Conservation (phyloP, 2,797 vertebrate genomes). For the Adrianichthys oophorus region DNA sequence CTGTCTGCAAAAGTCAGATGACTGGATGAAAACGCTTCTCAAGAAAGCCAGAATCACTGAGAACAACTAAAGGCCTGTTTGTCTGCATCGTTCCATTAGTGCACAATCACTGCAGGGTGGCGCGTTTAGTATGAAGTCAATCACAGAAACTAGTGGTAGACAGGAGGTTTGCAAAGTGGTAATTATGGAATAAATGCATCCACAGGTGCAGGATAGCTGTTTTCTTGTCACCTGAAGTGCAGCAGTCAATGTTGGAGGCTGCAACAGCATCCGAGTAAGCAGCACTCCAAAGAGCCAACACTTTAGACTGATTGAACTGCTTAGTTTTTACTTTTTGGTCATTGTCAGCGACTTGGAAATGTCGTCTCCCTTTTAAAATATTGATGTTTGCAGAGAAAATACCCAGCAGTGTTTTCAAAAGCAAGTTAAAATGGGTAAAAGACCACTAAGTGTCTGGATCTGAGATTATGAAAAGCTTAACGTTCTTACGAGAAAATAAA, state of each 20-base stretch:
- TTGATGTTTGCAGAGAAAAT: neutral
- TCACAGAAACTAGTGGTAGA: conserved; percentile 6
- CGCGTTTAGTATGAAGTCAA: conserved; percentile 14
- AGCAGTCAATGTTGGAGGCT: conserved; percentile 2
- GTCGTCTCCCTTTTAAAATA: conserved; percentile 5
- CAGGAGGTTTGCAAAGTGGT: conserved; percentile 5
- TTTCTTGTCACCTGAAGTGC: conserved; percentile 6
- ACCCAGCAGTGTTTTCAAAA: neutral
- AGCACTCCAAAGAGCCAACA: conserved; percentile 3
- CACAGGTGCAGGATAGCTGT: conserved; percentile 2
- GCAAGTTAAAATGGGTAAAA: neutral
- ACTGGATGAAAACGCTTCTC: conserved; percentile 38
- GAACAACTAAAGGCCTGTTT: conserved; percentile 18
- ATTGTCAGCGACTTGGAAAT: conserved; percentile 2
- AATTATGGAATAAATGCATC: conserved; percentile 6
- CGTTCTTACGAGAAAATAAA: neutral
- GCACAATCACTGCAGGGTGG: conserved; percentile 11
- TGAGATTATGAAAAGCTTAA: neutral
- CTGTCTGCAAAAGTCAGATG: conserved; percentile 42
- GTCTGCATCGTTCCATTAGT: conserved; percentile 5
- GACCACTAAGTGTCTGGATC: neutral
- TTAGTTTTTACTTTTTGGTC: neutral
- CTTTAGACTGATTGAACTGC: neutral
- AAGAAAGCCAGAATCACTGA: conserved; percentile 21
- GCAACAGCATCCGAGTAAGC: conserved; percentile 11